Evolutionary conservation across 1,140 invertebrate genomes (phyloP).

Genomic region (Mercenaria mercenaria): DNA sequence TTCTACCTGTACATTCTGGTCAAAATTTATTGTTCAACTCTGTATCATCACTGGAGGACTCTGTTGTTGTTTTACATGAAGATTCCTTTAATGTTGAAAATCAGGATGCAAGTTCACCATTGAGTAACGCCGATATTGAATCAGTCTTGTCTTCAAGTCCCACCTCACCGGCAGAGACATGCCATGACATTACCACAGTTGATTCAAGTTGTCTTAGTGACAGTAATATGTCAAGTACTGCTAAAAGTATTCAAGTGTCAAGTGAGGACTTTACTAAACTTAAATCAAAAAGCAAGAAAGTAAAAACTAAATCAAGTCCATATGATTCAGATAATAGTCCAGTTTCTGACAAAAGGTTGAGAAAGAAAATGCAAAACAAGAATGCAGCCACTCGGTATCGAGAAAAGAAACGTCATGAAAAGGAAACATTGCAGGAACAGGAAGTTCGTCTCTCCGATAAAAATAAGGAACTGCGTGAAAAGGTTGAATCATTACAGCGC

Average conservation of each 20-base stretch:
- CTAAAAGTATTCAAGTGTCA: constrained; percentile 52
- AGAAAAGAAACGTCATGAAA: constrained; percentile 95
- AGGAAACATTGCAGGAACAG: constrained; percentile 91
- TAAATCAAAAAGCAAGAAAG: constrained; percentile 40
- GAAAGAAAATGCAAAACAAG: constrained; percentile 97
- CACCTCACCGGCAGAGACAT: neutral
- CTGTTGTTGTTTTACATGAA: neutral
- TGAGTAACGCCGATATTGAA: neutral
- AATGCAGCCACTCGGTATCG: constrained; percentile 96
- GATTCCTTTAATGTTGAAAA: neutral
- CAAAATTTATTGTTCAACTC: neutral
- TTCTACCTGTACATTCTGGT: neutral
- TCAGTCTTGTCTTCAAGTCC: constrained; percentile 29
- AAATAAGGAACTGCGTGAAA: constrained; percentile 90
- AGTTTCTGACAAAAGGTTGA: constrained; percentile 83
- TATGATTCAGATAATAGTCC: constrained; percentile 27
- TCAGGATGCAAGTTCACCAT: neutral
- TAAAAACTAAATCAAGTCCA: neutral
- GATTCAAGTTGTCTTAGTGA: constrained; percentile 42
- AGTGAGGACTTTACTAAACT: constrained; percentile 49
- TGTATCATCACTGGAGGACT: neutral
- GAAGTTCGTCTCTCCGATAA: constrained; percentile 90
- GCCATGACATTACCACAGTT: constrained; percentile 1
- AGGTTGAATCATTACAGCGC: constrained; percentile 90
- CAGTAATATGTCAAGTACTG: constrained; percentile 8